Conservation (phyloP, 2,888 invertebrate genomes). For the Dasypogon diadema region DNA sequence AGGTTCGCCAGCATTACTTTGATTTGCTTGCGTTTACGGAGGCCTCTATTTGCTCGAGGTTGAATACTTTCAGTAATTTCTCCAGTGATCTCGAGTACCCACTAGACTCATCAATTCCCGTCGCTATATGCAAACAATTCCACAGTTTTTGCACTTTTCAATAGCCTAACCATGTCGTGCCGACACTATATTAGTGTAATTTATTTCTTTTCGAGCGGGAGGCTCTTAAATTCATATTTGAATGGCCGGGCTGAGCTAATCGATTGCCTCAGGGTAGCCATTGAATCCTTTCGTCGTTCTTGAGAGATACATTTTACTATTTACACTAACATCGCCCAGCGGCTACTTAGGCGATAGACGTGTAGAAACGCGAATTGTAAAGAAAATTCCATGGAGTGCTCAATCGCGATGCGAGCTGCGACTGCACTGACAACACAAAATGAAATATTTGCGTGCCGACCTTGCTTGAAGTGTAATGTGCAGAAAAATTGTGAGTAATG, state of each 20-base stretch:
- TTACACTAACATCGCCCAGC: conserved; percentile 26
- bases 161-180: conserved; percentile 33
- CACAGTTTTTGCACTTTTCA: conserved; percentile 17
- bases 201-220: conserved; percentile 37
- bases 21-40: conserved; percentile 19
- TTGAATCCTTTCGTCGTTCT: conserved; percentile 2
- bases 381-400: neutral
- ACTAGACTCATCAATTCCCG: conserved; percentile 29
- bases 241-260: conserved; percentile 24
- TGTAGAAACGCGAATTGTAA: neutral
- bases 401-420: too few species aligned
- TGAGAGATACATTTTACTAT: conserved; percentile 26
- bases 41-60: conserved; percentile 44
- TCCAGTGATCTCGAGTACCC: conserved; percentile 32
- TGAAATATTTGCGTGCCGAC: too few species aligned
- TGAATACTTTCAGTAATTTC: conserved; percentile 54
- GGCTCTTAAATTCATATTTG: neutral
- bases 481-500: too few species aligned
- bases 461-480: too few species aligned
- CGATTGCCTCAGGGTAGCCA: conserved; percentile 19
- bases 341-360: conserved; percentile 2
- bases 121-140: conserved; percentile 54
- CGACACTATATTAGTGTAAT: conserved; percentile 39
- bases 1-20: conserved; percentile 18
- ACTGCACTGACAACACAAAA: too few species aligned